phyloP scores from a whole-genome alignment of 2,113 vertebrate genomes.

The Datnioides undecimradiatus region DNA sequence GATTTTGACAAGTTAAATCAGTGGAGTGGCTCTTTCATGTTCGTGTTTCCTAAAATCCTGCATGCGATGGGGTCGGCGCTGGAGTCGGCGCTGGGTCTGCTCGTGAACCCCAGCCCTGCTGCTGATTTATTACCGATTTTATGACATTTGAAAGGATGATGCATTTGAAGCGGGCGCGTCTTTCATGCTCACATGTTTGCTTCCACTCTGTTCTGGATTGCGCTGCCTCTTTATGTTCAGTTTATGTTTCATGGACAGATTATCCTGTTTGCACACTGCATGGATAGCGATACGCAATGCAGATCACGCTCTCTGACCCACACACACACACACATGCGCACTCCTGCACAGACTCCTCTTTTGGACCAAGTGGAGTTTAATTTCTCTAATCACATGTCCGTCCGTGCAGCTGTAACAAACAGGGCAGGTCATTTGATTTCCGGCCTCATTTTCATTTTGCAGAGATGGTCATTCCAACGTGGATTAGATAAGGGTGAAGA shows the following conservation, averaged over 20 bases:
- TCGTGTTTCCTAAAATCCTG: neutral
- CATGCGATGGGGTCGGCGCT: neutral
- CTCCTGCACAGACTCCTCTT: neutral
- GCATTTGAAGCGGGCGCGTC: neutral
- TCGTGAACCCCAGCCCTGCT: neutral
- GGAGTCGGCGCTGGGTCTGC: neutral
- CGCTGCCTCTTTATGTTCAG: neutral
- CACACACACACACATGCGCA: no score
- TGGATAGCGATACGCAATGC: neutral
- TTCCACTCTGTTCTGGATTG: neutral
- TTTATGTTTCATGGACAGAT: neutral
- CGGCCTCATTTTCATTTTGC: constrained; percentile 54
- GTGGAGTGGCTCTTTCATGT: neutral
- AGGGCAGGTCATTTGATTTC: constrained; percentile 61
- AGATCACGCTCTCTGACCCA: neutral
- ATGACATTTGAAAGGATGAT: neutral
- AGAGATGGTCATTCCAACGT: constrained; percentile 47
- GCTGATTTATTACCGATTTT: neutral
- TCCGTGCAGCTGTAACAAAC: constrained; percentile 18
- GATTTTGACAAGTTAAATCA: neutral
- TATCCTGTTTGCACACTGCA: accelerated
- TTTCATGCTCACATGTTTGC: neutral
- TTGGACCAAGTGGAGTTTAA: constrained; percentile 1
- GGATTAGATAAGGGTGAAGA: constrained; percentile 72
- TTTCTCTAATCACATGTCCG: constrained; percentile 24